A percentile compares a stretch with the other conserved stretches of the same genome.
Conservation (phyloP, 2,888 invertebrate species). For the Caenorhabditis sp. region DNA sequence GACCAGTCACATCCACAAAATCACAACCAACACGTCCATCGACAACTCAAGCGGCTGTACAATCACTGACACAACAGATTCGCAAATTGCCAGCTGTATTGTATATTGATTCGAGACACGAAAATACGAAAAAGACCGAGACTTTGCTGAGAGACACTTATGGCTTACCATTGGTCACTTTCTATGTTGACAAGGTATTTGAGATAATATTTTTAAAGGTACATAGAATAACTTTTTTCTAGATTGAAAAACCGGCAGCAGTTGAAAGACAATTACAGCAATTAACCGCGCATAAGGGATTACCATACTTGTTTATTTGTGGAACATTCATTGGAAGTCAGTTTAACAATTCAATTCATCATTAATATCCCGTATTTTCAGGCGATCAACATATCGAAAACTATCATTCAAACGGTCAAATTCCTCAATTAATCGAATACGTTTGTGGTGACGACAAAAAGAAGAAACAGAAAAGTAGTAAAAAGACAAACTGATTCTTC, state of each 20-base stretch:
- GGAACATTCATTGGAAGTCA: constrained; percentile 70
- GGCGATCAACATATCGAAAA: constrained; percentile 69
- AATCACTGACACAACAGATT: constrained; percentile 67
- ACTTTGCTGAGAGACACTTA: constrained; percentile 62
- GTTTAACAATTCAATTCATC: constrained; percentile 9
- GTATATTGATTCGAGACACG: constrained; percentile 63
- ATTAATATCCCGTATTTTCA: constrained; percentile 21
- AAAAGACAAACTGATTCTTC: constrained; percentile 16
- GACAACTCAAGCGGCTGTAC: constrained; percentile 29
- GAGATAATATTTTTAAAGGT: background rate
- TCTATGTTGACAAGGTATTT: constrained; percentile 68
- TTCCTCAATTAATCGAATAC: constrained; percentile 68
- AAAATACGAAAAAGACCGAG: constrained; percentile 50
- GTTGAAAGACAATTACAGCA: constrained; percentile 66
- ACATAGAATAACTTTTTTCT: constrained; percentile 5
- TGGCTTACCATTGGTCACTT: constrained; percentile 68
- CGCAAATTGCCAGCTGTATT: constrained; percentile 69
- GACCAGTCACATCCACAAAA: constrained; percentile 19
- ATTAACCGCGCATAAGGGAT: constrained; percentile 66
- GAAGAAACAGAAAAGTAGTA: constrained; percentile 59
- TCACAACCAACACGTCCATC: constrained; percentile 26
- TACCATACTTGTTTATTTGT: constrained; percentile 70
- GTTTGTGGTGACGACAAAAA: constrained; percentile 69
- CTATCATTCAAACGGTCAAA: constrained; percentile 67
- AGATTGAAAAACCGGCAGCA: constrained; percentile 61